Evolutionary conservation across 2,113 vertebrate species (phyloP).

Genomic region (Dendropsophus ebraccatus): DNA sequence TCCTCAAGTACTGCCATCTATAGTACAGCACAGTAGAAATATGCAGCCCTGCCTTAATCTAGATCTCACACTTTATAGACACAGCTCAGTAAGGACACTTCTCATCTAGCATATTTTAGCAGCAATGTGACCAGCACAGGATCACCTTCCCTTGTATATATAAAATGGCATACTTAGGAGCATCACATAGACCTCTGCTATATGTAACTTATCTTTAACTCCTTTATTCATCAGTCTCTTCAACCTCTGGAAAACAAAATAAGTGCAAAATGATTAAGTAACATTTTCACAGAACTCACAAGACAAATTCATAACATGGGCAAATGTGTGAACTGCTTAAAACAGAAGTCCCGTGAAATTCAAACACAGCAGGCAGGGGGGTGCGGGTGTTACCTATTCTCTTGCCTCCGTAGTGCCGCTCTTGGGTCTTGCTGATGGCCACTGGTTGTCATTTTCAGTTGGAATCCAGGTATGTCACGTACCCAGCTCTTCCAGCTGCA

Average conservation of each 20-base stretch:
- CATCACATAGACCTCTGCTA: background rate
- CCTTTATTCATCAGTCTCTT: constrained; percentile 28
- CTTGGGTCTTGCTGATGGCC: too few relatives aligned
- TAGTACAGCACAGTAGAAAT: background rate
- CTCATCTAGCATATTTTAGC: background rate
- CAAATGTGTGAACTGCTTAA: too few relatives aligned
- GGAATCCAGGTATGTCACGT: too few relatives aligned
- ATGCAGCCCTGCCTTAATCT: background rate
- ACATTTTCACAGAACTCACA: background rate
- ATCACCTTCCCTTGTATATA: background rate
- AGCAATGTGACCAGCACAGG: background rate
- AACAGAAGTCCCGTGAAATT: too few relatives aligned
- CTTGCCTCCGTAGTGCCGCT: too few relatives aligned
- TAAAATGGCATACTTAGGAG: background rate
- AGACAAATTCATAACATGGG: too few relatives aligned
- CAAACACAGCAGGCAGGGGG: too few relatives aligned
- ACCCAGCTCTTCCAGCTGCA: too few relatives aligned
- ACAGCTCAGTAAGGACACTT: background rate
- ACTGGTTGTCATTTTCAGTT: too few relatives aligned
- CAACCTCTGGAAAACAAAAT: constrained; percentile 31
- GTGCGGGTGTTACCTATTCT: too few relatives aligned
- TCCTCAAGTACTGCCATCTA: background rate
- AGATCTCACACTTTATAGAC: background rate
- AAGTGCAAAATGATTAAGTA: background rate
- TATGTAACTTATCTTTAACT: background rate